Evolutionary conservation across 2,888 invertebrate genomes (phyloP).

Genomic region (Tetragnatha montana): DNA sequence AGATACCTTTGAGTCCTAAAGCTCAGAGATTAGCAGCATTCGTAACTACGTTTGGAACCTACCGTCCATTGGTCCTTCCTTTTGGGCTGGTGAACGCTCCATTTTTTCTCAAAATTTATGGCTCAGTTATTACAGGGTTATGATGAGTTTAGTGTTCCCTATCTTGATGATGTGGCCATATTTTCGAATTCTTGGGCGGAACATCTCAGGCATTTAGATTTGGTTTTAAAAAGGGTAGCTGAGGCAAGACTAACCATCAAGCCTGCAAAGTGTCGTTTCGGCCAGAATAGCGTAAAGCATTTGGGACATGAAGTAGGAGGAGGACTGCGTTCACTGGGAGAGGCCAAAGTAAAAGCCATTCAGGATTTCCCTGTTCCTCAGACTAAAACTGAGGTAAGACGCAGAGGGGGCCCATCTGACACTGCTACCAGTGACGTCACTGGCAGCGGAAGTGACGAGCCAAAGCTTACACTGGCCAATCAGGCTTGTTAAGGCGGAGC

Average conservation of each 20-base stretch:
- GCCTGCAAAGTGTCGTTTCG: conserved; percentile 15
- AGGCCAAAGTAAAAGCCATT: conserved; percentile 27
- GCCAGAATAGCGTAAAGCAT: not conserved
- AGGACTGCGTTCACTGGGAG: not conserved
- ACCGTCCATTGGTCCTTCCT: not conserved
- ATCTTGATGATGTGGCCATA: conserved; percentile 46
- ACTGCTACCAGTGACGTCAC: no score
- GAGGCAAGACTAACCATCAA: conserved; percentile 9
- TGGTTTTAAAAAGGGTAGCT: not conserved
- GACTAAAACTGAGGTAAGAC: conserved; percentile 37
- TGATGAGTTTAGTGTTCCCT: conserved; percentile 32
- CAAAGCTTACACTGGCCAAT: no score
- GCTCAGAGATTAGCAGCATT: conserved; percentile 6
- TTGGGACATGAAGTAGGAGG: conserved; percentile 7
- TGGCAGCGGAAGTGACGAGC: no score
- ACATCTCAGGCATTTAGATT: not conserved
- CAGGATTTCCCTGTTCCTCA: conserved; percentile 49
- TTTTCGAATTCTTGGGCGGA: conserved; percentile 15
- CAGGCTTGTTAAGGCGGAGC: no score
- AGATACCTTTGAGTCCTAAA: conserved; percentile 10
- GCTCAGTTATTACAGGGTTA: not conserved
- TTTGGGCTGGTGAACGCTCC: conserved; percentile 17
- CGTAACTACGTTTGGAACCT: conserved; percentile 7
- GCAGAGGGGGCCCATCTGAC: no score
- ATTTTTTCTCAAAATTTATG: conserved; percentile 16